phyloP scores from a whole-genome alignment of 2,797 vertebrate species.

The Botia kubotai region DNA sequence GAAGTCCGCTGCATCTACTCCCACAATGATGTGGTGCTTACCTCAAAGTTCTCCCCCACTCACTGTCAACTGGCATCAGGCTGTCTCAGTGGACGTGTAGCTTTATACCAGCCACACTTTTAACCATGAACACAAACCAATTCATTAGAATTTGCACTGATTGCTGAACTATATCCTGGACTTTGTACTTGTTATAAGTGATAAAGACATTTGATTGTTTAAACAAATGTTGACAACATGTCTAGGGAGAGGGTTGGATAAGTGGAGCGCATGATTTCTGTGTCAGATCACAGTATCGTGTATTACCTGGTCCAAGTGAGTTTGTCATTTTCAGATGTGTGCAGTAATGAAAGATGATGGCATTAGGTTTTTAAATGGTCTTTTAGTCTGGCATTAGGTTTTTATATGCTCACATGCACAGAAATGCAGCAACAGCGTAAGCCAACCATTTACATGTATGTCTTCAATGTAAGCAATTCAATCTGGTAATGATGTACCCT shows the following conservation, averaged over 20 bases:
- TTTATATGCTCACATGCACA: slow-evolving; percentile 21
- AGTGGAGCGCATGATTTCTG: background rate
- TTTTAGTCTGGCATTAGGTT: too few relatives aligned
- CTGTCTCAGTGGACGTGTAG: slow-evolving; percentile 97
- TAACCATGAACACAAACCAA: slow-evolving; percentile 69
- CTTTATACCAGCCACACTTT: slow-evolving; percentile 98
- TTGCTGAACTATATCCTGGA: background rate
- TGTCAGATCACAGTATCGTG: background rate
- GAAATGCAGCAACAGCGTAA: slow-evolving; percentile 25
- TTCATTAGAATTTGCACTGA: background rate
- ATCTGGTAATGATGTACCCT: background rate
- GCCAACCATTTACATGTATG: slow-evolving; percentile 39
- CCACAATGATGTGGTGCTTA: slow-evolving; percentile 97
- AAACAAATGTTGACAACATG: slow-evolving; percentile 8
- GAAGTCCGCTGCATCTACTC: slow-evolving; percentile 97
- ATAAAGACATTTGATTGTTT: slow-evolving; percentile 8
- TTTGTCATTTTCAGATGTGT: slow-evolving; percentile 49
- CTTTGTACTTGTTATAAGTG: background rate
- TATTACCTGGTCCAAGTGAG: slow-evolving; percentile 9
- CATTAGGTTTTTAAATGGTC: slow-evolving; percentile 8
- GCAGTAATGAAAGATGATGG: slow-evolving; percentile 34
- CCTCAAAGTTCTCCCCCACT: slow-evolving; percentile 98
- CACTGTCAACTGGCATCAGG: slow-evolving; percentile 99
- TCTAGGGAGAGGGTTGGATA: background rate
- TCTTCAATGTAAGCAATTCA: slow-evolving; percentile 42